Conservation (phyloP, 2,113 vertebrate species). For the Morphnarchus princeps region DNA sequence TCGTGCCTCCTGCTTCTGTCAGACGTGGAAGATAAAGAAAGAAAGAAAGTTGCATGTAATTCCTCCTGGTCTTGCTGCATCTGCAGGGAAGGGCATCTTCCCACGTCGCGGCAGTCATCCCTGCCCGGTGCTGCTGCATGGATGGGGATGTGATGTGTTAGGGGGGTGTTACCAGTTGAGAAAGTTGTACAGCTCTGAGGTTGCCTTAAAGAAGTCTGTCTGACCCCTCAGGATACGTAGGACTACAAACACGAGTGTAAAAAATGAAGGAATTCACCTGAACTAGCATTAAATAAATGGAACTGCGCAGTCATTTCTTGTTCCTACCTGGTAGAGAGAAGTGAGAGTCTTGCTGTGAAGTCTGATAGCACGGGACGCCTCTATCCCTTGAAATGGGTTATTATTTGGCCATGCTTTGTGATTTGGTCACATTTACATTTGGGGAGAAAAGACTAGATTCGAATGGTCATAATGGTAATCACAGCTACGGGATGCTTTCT, state of each 20-base stretch:
- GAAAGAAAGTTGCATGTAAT: background rate
- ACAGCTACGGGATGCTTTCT: background rate
- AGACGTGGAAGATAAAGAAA: background rate
- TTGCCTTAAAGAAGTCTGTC: background rate
- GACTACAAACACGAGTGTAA: background rate
- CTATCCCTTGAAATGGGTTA: background rate
- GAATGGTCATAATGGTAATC: background rate
- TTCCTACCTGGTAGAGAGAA: background rate
- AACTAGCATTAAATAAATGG: background rate
- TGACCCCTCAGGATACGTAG: background rate
- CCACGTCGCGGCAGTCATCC: accelerated
- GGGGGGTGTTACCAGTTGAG: background rate
- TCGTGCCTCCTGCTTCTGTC: background rate
- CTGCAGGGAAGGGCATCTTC: background rate
- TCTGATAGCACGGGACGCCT: background rate
- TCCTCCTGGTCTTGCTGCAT: background rate
- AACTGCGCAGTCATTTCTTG: accelerated
- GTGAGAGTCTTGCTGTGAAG: background rate
- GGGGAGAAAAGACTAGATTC: background rate
- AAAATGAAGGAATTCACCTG: background rate
- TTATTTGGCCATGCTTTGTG: background rate
- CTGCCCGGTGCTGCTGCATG: accelerated
- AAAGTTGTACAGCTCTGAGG: background rate
- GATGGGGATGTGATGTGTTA: background rate
- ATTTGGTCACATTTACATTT: background rate